Percentiles rank a stretch among this genome's conserved stretches.
Evolutionary conservation across 2,113 vertebrate genomes (phyloP).

Genomic region (Uria aalge): DNA sequence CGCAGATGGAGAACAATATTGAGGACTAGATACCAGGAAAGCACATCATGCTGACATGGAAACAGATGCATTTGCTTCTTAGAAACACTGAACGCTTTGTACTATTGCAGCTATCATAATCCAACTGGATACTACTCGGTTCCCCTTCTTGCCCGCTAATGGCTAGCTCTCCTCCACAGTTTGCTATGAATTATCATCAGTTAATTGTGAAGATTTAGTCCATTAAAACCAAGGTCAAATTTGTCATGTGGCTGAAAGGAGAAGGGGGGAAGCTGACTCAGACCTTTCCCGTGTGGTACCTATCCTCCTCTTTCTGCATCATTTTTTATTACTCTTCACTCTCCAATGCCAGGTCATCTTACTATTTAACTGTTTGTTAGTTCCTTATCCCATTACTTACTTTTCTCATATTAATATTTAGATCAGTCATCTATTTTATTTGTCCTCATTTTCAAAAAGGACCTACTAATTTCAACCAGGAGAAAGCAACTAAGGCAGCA

Average conservation of each 20-base stretch:
- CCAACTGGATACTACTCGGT: background rate
- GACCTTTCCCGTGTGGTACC: background rate
- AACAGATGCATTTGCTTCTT: slow-evolving; percentile 30
- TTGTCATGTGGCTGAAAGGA: background rate
- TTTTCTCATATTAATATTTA: background rate
- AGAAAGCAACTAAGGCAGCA: background rate
- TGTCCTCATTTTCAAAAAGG: background rate
- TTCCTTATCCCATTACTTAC: background rate
- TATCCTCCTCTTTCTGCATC: background rate
- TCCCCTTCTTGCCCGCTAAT: background rate
- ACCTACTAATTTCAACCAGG: background rate
- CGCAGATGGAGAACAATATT: slow-evolving; percentile 5
- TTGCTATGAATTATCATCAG: slow-evolving; percentile 14
- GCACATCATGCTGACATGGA: slow-evolving; percentile 48
- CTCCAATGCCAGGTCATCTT: background rate
- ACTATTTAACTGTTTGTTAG: background rate
- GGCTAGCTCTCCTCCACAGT: background rate
- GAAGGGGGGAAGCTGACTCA: background rate
- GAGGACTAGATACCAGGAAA: slow-evolving; percentile 26
- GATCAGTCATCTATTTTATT: background rate
- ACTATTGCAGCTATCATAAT: background rate
- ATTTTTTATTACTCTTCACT: background rate
- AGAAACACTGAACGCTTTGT: background rate
- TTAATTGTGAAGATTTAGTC: slow-evolving; percentile 29
- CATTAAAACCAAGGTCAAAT: slow-evolving; percentile 34